These are phyloP conservation scores for Halocynthia aurantium DNA, from an alignment of 23 tunicate genomes.

Conservation along the genomic window DNA sequence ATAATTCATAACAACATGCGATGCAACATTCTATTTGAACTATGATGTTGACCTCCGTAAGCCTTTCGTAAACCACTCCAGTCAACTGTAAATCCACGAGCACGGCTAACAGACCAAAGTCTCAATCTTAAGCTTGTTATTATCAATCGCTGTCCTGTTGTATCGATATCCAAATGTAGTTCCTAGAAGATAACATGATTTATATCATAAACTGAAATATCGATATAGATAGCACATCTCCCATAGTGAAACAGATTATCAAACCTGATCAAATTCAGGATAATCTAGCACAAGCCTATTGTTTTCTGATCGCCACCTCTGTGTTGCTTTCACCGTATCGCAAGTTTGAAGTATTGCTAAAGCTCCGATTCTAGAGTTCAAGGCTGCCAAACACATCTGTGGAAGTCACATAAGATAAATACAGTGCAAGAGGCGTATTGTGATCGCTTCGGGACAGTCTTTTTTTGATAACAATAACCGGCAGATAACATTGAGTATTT, in stretches of 20 bases:
- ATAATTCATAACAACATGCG: too few species aligned
- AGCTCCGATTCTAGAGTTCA: slow-evolving; percentile 26
- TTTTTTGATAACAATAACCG: too few species aligned
- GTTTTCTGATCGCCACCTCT: slow-evolving; percentile 43
- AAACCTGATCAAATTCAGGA: slow-evolving; percentile 13
- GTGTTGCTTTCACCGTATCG: slow-evolving; percentile 32
- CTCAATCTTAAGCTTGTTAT: slow-evolving; percentile 21
- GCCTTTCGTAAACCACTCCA: slow-evolving; percentile 37
- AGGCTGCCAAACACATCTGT: slow-evolving; percentile 62
- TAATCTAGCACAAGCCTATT: slow-evolving; percentile 16
- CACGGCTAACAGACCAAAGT: slow-evolving; percentile 41
- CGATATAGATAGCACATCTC: slow-evolving; percentile 42
- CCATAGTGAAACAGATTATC: not conserved
- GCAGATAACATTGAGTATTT: too few species aligned
- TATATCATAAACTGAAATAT: not conserved
- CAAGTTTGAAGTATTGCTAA: slow-evolving; percentile 25
- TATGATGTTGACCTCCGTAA: slow-evolving; percentile 23
- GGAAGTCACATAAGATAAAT: not conserved
- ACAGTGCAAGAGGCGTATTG: not conserved
- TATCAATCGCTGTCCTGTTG: not conserved
- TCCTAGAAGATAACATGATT: slow-evolving; percentile 20
- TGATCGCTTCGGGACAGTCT: not conserved
- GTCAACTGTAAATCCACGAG: slow-evolving; percentile 41
- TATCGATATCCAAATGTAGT: slow-evolving; percentile 40
- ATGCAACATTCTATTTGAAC: not conserved